Conservation (phyloP, 2,888 invertebrate genomes). For the Heliconius ismenius region DNA sequence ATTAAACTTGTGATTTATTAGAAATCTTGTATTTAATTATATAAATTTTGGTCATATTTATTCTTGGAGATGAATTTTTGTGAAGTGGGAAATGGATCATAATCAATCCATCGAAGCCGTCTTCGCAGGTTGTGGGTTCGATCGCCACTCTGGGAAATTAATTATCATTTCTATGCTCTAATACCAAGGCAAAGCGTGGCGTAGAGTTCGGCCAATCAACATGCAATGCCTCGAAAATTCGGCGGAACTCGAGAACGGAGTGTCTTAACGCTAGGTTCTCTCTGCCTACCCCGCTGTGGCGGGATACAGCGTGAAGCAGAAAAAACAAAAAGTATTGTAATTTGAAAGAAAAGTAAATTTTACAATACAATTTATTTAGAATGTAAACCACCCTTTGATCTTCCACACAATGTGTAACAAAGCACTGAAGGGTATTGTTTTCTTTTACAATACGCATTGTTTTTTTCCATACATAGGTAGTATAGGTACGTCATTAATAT, state of each 20-base stretch:
- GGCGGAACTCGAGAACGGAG: too few species aligned
- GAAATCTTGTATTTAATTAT: conserved; percentile 11
- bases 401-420: conserved; percentile 7
- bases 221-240: too few species aligned
- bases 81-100: neutral
- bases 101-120: too few species aligned
- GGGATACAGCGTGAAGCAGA: neutral
- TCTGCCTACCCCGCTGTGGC: too few species aligned
- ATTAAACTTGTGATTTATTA: conserved; percentile 25
- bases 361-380: neutral
- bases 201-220: too few species aligned
- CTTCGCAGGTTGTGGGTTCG: too few species aligned
- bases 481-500: conserved; percentile 4
- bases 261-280: too few species aligned
- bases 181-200: too few species aligned
- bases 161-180: too few species aligned
- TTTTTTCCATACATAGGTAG: neutral
- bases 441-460: conserved; percentile 10
- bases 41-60: neutral
- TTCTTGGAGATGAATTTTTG: neutral
- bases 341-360: neutral
- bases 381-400: conserved; percentile 5
- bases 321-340: neutral
- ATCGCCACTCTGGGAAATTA: neutral
- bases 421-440: conserved; percentile 24